These are phyloP conservation scores for Sebastes vulpes DNA, from an alignment of 2,797 vertebrate genomes.

Conservation along the genomic window DNA sequence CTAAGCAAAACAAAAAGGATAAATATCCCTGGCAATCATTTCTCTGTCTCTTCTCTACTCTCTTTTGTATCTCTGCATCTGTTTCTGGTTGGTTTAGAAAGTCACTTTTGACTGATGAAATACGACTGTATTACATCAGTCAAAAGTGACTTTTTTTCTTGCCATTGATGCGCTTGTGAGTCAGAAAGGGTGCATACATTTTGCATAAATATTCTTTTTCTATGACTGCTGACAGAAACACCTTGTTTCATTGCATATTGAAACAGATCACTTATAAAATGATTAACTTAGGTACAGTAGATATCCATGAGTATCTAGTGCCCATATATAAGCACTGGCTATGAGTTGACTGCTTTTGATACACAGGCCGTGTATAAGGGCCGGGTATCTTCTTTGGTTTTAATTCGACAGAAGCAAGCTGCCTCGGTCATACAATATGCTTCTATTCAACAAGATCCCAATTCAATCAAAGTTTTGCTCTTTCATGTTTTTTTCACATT, in stretches of 20 bases:
- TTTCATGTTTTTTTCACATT: constrained; percentile 41
- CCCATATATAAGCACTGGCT: neutral
- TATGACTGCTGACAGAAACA: neutral
- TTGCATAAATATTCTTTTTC: neutral
- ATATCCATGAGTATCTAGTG: neutral
- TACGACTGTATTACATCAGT: neutral
- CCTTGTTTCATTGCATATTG: neutral
- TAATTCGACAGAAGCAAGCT: constrained; percentile 12
- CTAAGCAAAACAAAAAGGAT: neutral
- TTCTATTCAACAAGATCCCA: constrained; percentile 50
- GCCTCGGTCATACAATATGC: constrained; percentile 1
- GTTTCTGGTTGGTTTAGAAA: neutral
- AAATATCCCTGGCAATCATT: neutral
- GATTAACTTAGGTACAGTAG: neutral
- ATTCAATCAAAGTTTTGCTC: constrained; percentile 64
- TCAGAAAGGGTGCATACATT: neutral
- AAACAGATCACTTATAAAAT: neutral
- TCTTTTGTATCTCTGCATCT: neutral
- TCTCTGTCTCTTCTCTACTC: neutral
- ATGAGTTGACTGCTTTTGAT: neutral
- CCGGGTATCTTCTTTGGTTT: neutral
- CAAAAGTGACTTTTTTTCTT: neutral
- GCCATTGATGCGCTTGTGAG: neutral
- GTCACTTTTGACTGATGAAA: no score
- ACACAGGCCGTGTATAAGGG: neutral